Evolutionary conservation across 1,140 invertebrate species (phyloP).

Genomic region (Zaprionus davidi): DNA sequence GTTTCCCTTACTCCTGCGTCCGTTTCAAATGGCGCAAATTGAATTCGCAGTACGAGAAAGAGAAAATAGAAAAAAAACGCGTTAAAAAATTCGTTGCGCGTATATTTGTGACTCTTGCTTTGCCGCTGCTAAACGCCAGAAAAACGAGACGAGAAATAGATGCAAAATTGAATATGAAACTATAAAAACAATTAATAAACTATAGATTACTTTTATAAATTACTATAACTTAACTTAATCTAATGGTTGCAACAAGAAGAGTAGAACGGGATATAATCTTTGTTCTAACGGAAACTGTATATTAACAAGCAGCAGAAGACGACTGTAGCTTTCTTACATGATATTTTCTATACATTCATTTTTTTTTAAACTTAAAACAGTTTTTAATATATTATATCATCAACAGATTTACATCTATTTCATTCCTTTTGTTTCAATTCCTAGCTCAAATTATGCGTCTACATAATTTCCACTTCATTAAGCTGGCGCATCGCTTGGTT

Average conservation of each 20-base stretch:
- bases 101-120: slow-evolving; percentile 34
- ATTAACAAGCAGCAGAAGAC: too few relatives aligned
- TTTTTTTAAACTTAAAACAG: too few relatives aligned
- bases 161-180: neutral
- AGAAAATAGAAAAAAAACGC: slow-evolving; percentile 37
- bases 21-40: slow-evolving; percentile 57
- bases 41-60: slow-evolving; percentile 55
- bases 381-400: too few relatives aligned
- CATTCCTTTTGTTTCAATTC: neutral
- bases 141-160: neutral
- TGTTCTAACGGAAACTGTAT: too few relatives aligned
- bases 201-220: neutral
- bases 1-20: neutral
- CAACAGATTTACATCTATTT: slow-evolving; percentile 21
- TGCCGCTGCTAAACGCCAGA: slow-evolving; percentile 9
- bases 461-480: slow-evolving; percentile 31
- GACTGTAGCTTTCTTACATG: too few relatives aligned
- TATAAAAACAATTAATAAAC: neutral
- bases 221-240: too few relatives aligned
- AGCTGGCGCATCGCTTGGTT: slow-evolving; percentile 5
- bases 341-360: too few relatives aligned
- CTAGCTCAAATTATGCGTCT: slow-evolving; percentile 9
- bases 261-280: too few relatives aligned
- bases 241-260: too few relatives aligned
- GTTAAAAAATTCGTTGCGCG: slow-evolving; percentile 38